phyloP scores from a whole-genome alignment of 2,113 vertebrate genomes.

The Bombycilla garrulus region DNA sequence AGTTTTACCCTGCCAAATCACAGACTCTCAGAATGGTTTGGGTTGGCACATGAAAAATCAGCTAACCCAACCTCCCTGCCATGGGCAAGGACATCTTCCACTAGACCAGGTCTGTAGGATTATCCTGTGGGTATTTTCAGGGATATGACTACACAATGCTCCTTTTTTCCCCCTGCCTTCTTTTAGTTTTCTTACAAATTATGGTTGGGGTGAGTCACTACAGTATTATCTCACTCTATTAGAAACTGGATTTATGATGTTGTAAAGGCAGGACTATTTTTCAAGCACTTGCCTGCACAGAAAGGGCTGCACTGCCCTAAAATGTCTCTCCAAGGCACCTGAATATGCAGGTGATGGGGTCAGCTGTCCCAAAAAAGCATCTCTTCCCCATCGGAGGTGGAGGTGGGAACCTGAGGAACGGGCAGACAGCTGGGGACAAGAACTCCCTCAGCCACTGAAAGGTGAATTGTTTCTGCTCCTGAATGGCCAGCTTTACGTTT shows the following conservation, averaged over 20 bases:
- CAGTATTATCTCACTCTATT: background rate
- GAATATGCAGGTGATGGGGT: background rate
- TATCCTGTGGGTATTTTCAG: background rate
- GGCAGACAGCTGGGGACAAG: background rate
- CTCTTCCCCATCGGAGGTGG: background rate
- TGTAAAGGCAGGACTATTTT: background rate
- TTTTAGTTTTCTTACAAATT: background rate
- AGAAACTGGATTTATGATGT: background rate
- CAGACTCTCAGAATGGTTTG: background rate
- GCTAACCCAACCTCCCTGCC: background rate
- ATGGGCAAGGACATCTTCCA: background rate
- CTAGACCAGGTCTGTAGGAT: background rate
- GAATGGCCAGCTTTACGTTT: slow-evolving; percentile 26
- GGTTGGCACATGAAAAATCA: background rate
- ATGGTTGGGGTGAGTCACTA: background rate
- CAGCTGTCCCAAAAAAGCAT: background rate
- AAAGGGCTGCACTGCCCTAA: background rate
- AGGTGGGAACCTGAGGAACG: background rate
- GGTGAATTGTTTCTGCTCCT: background rate
- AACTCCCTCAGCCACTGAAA: background rate
- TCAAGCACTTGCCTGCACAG: background rate
- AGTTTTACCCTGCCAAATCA: background rate
- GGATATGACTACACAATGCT: background rate
- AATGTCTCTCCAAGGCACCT: background rate
- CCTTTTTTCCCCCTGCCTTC: background rate